Percentiles rank a stretch among this genome's conserved stretches.
These are phyloP conservation scores for Puntigrus tetrazona DNA, from an alignment of 2,113 vertebrate species.

Conservation along the genomic window DNA sequence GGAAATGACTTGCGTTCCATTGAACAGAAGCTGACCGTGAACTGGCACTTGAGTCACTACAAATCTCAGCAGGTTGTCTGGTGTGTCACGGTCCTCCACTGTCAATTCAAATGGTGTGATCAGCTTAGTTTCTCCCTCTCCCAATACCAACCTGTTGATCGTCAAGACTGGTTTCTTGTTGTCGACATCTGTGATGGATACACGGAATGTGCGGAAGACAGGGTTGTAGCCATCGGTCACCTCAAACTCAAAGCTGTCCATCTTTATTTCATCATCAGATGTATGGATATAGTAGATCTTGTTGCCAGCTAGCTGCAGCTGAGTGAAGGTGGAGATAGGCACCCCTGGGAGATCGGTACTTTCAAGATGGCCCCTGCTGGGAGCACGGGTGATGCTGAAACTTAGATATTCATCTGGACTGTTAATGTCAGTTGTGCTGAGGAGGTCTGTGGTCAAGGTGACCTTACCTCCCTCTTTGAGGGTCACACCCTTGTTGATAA, in stretches of 20 bases:
- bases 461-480: constrained; percentile 92
- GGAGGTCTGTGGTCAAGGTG: constrained; percentile 90
- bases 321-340: constrained; percentile 88
- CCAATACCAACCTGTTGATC: constrained; percentile 81
- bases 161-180: constrained; percentile 94
- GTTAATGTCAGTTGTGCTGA: constrained; percentile 94
- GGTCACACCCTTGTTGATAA: constrained; percentile 92
- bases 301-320: constrained; percentile 93
- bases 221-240: constrained; percentile 95
- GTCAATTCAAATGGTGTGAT: constrained; percentile 95
- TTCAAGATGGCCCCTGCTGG: constrained; percentile 88
- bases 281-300: constrained; percentile 96
- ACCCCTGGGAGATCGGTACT: constrained; percentile 86
- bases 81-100: constrained; percentile 90
- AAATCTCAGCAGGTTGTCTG: constrained; percentile 82
- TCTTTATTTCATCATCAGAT: constrained; percentile 91
- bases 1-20: constrained; percentile 77
- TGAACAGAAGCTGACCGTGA: constrained; percentile 87
- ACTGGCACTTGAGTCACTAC: constrained; percentile 86
- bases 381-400: constrained; percentile 91
- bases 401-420: constrained; percentile 93
- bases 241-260: constrained; percentile 97
- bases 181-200: constrained; percentile 93
- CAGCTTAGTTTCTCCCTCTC: constrained; percentile 85
- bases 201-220: constrained; percentile 92